Conservation (phyloP, 2,888 invertebrate genomes). For the Micoletzkya japonica region DNA sequence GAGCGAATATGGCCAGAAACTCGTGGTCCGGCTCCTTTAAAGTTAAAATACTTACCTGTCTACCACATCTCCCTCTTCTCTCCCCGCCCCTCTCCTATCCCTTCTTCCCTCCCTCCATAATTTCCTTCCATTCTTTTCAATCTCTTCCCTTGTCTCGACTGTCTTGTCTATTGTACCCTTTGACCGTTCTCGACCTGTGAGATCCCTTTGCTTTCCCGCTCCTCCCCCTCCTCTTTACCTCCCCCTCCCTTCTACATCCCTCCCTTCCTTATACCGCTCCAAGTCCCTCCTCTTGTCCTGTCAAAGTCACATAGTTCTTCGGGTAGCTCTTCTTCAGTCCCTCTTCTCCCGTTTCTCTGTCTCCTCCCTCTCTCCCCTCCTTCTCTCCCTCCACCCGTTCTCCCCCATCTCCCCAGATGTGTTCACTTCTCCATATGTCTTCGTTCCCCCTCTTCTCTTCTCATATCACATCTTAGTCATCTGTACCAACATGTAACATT, state of each 20-base stretch:
- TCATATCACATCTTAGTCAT: too few relatives aligned
- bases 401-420: neutral
- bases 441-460: too few relatives aligned
- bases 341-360: neutral
- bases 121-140: neutral
- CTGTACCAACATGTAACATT: too few relatives aligned
- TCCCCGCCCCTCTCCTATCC: too few relatives aligned
- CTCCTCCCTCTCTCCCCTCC: neutral
- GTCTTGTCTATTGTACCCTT: constrained; percentile 6
- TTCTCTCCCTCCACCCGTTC: neutral
- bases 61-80: neutral
- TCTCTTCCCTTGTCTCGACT: neutral
- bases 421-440: too few relatives aligned
- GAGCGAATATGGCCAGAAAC: too few relatives aligned
- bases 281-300: neutral
- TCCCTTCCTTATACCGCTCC: neutral
- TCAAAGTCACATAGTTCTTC: constrained; percentile 1
- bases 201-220: neutral
- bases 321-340: neutral
- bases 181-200: too few relatives aligned
- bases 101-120: neutral
- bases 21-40: too few relatives aligned
- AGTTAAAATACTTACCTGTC: neutral
- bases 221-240: neutral
- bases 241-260: neutral